Percentiles rank a stretch among this genome's conserved stretches.
These are phyloP conservation scores for Dryomyza anilis DNA, from an alignment of 2,888 invertebrate species.

Conservation along the genomic window DNA sequence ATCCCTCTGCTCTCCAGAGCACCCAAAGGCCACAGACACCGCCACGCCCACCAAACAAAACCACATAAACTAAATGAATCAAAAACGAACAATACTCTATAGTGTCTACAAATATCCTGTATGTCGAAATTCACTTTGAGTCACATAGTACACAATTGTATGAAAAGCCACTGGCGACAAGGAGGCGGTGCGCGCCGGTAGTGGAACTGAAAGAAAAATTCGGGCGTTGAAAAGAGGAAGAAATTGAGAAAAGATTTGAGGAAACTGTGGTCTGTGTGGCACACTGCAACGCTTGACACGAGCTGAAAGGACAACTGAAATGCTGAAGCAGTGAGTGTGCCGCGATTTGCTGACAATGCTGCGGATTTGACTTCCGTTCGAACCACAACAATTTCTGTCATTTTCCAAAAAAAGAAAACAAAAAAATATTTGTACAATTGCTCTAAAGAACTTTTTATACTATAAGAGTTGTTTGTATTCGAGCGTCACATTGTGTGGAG, in stretches of 20 bases:
- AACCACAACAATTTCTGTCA: constrained; percentile 1
- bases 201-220: too few species aligned
- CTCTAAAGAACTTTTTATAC: too few species aligned
- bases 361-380: constrained; percentile 1
- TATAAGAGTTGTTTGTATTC: too few species aligned
- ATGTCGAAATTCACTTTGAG: not conserved
- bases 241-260: too few species aligned
- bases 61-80: not conserved
- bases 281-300: not conserved
- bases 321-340: not conserved
- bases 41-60: too few species aligned
- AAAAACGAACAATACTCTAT: not conserved
- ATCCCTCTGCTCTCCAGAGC: not conserved
- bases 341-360: constrained; percentile 12
- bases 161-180: not conserved
- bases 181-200: too few species aligned
- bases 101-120: too few species aligned
- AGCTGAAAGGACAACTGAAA: not conserved
- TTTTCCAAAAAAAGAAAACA: not conserved
- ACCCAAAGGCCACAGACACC: not conserved
- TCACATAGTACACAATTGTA: not conserved
- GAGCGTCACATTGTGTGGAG: not conserved
- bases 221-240: too few species aligned
- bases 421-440: too few species aligned
- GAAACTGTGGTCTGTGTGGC: too few species aligned